Evolutionary conservation across 2,888 invertebrate genomes (phyloP).

Genomic region (Mactromeris polynyma): DNA sequence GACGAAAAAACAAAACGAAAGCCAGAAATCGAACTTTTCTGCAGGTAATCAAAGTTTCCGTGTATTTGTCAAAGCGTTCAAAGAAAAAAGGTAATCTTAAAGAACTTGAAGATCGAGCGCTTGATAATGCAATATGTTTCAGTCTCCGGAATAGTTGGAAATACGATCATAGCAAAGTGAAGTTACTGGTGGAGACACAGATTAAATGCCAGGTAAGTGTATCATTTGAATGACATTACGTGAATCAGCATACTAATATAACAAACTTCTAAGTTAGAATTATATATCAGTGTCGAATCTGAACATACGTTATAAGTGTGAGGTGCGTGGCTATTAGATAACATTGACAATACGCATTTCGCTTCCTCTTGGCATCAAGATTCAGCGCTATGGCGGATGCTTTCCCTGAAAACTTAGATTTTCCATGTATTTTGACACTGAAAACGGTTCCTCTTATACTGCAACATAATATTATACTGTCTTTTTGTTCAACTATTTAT

Average conservation of each 20-base stretch:
- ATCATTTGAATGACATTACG: not conserved
- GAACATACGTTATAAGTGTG: not conserved
- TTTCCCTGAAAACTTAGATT: not conserved
- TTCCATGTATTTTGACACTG: too few relatives aligned
- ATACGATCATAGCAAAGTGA: slow-evolving; percentile 52
- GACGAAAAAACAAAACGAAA: not conserved
- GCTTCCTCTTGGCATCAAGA: not conserved
- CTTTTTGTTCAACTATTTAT: too few relatives aligned
- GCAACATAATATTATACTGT: too few relatives aligned
- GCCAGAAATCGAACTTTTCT: slow-evolving; percentile 50
- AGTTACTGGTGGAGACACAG: slow-evolving; percentile 51
- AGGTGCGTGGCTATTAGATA: not conserved
- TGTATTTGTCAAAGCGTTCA: slow-evolving; percentile 58
- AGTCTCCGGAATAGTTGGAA: slow-evolving; percentile 53
- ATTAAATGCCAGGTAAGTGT: slow-evolving; percentile 53
- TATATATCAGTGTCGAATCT: not conserved
- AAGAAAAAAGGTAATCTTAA: slow-evolving; percentile 24
- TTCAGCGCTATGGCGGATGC: not conserved
- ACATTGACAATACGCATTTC: not conserved
- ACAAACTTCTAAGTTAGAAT: not conserved
- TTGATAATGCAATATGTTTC: slow-evolving; percentile 59
- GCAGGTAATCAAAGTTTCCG: slow-evolving; percentile 62
- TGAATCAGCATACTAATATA: not conserved
- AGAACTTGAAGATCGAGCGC: not conserved
- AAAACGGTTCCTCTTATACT: too few relatives aligned